phyloP scores from a whole-genome alignment of 2,888 invertebrate genomes.

The Erebia palarica region DNA sequence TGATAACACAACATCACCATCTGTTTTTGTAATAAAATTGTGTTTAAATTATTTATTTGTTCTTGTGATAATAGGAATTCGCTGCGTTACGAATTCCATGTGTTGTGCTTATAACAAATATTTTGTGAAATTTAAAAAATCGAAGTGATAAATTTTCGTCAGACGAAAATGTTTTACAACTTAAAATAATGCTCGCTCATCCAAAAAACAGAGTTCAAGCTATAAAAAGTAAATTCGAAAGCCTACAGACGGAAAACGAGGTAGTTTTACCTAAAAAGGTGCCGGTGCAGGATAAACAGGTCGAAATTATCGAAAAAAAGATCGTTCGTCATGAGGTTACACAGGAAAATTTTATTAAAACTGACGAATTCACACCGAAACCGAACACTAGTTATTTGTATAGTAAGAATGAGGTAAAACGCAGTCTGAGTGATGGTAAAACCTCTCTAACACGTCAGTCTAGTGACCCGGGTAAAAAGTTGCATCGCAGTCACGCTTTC shows the following conservation, averaged over 20 bases:
- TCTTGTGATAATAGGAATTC: background rate
- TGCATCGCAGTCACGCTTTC: constrained; percentile 84
- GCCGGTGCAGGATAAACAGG: constrained; percentile 31
- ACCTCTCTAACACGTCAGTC: constrained; percentile 66
- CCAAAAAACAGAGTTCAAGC: constrained; percentile 83
- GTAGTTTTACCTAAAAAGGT: constrained; percentile 43
- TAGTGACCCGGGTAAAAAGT: constrained; percentile 79
- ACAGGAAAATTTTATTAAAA: constrained; percentile 28
- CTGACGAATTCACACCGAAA: constrained; percentile 45
- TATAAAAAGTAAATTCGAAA: constrained; percentile 85
- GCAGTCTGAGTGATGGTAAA: constrained; percentile 58
- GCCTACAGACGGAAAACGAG: constrained; percentile 64
- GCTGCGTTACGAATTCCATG: background rate
- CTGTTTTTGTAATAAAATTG: constrained; percentile 27
- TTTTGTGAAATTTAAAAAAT: background rate
- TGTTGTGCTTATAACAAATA: background rate
- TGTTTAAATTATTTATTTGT: constrained; percentile 6
- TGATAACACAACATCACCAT: constrained; percentile 28
- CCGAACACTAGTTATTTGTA: constrained; percentile 72
- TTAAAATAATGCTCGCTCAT: constrained; percentile 75
- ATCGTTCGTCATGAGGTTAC: constrained; percentile 20
- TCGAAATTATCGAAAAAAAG: constrained; percentile 38
- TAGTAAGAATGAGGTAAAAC: constrained; percentile 61
- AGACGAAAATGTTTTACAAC: constrained; percentile 58
- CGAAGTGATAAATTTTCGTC: constrained; percentile 10